These are phyloP conservation scores for Chaetodon trifascialis DNA, from an alignment of 2,113 vertebrate genomes.

Conservation along the genomic window DNA sequence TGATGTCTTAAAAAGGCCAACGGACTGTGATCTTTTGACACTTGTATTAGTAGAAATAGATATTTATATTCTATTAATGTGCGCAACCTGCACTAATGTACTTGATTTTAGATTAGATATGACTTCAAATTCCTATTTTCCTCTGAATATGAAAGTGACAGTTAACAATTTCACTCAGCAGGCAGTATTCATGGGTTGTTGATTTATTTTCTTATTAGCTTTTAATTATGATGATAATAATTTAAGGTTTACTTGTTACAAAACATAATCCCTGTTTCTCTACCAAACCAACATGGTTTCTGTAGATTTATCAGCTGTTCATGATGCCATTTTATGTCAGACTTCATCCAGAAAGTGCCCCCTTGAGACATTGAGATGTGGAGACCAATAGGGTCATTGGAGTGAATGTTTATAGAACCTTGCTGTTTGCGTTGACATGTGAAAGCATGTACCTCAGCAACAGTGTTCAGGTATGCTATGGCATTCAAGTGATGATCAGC, in stretches of 20 bases:
- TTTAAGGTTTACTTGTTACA: too few relatives aligned
- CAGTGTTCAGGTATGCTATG: background rate
- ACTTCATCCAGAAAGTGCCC: background rate
- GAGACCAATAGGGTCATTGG: background rate
- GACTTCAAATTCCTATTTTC: too few relatives aligned
- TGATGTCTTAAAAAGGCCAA: conserved; percentile 20
- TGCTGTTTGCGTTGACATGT: background rate
- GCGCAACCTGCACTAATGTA: background rate
- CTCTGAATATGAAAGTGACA: too few relatives aligned
- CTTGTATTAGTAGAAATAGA: background rate
- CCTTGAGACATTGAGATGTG: background rate
- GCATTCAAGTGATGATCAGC: background rate
- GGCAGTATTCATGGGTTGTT: too few relatives aligned
- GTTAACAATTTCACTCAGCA: too few relatives aligned
- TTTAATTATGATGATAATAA: too few relatives aligned
- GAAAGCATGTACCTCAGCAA: too few relatives aligned
- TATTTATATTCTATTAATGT: background rate
- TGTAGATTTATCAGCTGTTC: too few relatives aligned
- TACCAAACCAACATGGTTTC: too few relatives aligned
- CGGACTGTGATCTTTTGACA: background rate
- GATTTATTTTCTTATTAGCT: too few relatives aligned
- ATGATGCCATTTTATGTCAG: background rate
- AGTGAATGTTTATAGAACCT: background rate
- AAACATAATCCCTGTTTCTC: too few relatives aligned
- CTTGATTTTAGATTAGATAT: too few relatives aligned